phyloP scores from a whole-genome alignment of 2,113 vertebrate genomes.

The Antechinus flavipes region DNA sequence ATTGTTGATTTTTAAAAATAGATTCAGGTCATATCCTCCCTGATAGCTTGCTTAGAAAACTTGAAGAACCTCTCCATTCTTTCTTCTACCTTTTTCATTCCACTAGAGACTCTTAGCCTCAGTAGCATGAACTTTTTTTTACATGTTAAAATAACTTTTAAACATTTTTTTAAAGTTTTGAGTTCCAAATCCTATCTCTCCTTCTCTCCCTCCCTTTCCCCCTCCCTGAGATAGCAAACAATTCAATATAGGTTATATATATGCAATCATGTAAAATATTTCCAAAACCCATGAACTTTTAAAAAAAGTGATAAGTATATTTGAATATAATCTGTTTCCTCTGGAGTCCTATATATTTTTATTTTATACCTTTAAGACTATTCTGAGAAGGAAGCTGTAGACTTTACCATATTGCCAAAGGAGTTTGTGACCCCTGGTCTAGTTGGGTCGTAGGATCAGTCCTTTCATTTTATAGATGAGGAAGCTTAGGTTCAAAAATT shows the following conservation, averaged over 20 bases:
- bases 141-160: not conserved
- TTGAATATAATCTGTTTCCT: not conserved
- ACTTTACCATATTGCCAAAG: not conserved
- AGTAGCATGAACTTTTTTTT: not conserved
- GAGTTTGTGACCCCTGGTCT: not conserved
- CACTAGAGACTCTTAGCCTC: not conserved
- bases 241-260: not conserved
- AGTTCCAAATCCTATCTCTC: not conserved
- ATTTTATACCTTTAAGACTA: not conserved
- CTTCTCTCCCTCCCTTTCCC: not conserved
- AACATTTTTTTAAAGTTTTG: not conserved
- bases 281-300: not conserved
- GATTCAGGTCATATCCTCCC: not conserved
- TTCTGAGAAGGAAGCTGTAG: not conserved
- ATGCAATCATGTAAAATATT: not conserved
- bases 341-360: not conserved
- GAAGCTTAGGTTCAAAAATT: not conserved
- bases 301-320: not conserved
- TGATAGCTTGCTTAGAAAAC: not conserved
- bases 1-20: not conserved
- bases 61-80: not conserved
- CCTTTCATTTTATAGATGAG: not conserved
- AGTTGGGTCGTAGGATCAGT: not conserved
- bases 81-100: not conserved
- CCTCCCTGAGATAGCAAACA: not conserved